Conservation (phyloP, 2,113 vertebrate species). For the Pteruthius melanotis region DNA sequence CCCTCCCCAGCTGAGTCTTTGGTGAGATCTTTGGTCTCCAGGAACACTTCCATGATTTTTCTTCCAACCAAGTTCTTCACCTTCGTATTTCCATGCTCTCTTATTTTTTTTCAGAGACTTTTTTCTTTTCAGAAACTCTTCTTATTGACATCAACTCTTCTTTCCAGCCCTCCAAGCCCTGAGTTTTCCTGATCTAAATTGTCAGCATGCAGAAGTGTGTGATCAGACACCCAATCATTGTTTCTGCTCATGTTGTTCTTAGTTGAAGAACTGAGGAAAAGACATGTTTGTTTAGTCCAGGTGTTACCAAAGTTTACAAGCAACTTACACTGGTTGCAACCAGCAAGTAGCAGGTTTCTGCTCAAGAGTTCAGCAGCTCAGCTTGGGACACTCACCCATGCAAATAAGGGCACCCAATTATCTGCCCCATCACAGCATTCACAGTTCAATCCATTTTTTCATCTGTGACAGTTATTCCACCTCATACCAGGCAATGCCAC, state of each 20-base stretch:
- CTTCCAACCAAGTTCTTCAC: background rate
- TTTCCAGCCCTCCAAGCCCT: background rate
- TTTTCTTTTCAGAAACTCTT: background rate
- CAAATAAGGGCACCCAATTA: rapidly evolving
- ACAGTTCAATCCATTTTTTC: background rate
- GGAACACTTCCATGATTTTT: background rate
- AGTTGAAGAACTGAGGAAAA: background rate
- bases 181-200: background rate
- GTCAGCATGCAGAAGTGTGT: background rate
- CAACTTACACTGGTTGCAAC: background rate
- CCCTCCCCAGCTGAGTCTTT: background rate
- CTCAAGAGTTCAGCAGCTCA: background rate
- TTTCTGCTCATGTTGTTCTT: background rate
- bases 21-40: background rate
- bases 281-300: background rate
- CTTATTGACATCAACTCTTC: background rate
- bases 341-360: background rate
- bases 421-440: background rate
- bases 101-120: background rate
- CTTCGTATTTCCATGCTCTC: background rate
- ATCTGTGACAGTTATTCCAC: background rate
- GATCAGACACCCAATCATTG: background rate
- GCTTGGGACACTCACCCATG: rapidly evolving
- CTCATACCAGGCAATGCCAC: background rate
- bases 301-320: background rate